Conservation (phyloP, 2,797 vertebrate species). For the Phylloscopus collybita region DNA sequence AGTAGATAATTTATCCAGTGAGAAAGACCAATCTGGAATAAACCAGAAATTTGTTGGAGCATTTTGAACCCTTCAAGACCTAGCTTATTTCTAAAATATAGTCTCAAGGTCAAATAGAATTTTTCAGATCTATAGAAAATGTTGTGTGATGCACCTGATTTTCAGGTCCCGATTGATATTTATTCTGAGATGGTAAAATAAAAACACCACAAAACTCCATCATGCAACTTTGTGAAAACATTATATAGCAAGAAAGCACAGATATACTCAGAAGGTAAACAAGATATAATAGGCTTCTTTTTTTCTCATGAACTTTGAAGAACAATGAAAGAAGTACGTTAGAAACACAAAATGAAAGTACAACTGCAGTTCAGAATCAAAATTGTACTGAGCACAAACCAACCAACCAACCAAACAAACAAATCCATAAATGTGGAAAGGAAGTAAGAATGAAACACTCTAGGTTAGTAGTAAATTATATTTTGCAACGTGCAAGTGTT, state of each 20-base stretch:
- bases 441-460: not conserved
- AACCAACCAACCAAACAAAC: rapidly evolving
- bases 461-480: not conserved
- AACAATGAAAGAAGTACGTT: not conserved
- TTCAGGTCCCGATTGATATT: not conserved
- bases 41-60: not conserved
- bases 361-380: not conserved
- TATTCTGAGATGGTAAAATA: not conserved
- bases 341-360: not conserved
- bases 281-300: not conserved
- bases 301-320: not conserved
- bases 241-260: not conserved
- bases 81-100: not conserved
- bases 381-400: not conserved
- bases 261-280: not conserved
- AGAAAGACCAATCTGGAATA: not conserved
- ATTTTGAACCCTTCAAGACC: not conserved
- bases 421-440: not conserved
- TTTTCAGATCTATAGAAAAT: not conserved
- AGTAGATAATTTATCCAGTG: not conserved
- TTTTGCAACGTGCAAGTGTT: not conserved
- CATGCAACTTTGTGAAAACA: not conserved
- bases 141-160: not conserved
- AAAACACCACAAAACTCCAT: not conserved
- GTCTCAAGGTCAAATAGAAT: not conserved